Evolutionary conservation across 2,888 invertebrate genomes (phyloP).

Genomic region (Drosophila mimica): DNA sequence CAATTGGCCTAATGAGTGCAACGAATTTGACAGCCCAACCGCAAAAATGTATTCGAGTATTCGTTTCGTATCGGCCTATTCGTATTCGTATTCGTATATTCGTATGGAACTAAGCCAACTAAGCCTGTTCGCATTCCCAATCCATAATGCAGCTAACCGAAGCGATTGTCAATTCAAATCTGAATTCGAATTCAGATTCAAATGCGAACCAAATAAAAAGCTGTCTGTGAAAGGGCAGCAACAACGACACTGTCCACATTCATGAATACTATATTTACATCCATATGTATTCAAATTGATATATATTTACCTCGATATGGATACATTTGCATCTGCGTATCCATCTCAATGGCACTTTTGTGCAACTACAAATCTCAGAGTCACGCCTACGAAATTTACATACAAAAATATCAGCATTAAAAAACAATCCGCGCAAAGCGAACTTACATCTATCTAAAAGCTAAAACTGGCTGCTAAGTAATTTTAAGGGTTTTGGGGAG

Average conservation of each 20-base stretch:
- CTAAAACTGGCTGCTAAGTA: neutral
- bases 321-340: conserved; percentile 7
- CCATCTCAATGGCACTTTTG: conserved; percentile 4
- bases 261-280: conserved; percentile 30
- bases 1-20: conserved; percentile 78
- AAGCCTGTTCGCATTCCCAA: conserved; percentile 15
- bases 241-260: conserved; percentile 50
- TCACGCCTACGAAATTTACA: conserved; percentile 67
- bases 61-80: conserved; percentile 17
- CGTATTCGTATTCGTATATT: too few relatives aligned
- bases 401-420: conserved; percentile 39
- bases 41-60: conserved; percentile 34
- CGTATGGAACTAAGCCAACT: too few relatives aligned
- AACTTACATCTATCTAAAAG: neutral
- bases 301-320: conserved; percentile 1
- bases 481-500: neutral
- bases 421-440: conserved; percentile 16
- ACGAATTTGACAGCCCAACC: conserved; percentile 73
- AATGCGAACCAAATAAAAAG: conserved; percentile 6
- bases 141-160: conserved; percentile 67
- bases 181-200: conserved; percentile 29
- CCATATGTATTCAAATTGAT: conserved; percentile 28
- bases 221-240: conserved; percentile 63
- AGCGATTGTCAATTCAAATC: conserved; percentile 50
- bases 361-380: conserved; percentile 48